Conservation (phyloP, 2,113 vertebrate genomes). For the Salminus brasiliensis region DNA sequence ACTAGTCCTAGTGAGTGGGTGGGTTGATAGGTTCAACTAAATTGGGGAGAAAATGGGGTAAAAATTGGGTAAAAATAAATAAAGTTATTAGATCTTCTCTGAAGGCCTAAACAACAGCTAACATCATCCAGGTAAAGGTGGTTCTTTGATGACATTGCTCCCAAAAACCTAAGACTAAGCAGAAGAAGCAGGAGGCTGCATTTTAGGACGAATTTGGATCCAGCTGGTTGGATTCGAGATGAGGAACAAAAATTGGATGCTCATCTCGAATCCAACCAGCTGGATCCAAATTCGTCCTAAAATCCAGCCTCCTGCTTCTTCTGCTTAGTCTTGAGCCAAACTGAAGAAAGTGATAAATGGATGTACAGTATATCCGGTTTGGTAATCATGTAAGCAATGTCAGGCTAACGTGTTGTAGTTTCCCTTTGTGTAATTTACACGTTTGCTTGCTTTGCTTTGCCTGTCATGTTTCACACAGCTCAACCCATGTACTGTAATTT, state of each 20-base stretch:
- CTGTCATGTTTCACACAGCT: slow-evolving; percentile 4
- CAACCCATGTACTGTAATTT: slow-evolving; percentile 43
- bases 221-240: not conserved
- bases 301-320: not conserved
- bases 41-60: too few relatives aligned
- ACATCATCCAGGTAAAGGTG: not conserved
- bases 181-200: not conserved
- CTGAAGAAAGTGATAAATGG: not conserved
- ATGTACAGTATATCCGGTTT: not conserved
- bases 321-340: not conserved
- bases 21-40: too few relatives aligned
- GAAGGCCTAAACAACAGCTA: too few relatives aligned
- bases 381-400: too few relatives aligned
- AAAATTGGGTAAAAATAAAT: too few relatives aligned
- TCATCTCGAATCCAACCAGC: not conserved
- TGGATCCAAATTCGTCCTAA: not conserved
- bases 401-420: too few relatives aligned
- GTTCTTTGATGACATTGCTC: not conserved
- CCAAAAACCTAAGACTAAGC: not conserved
- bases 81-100: too few relatives aligned
- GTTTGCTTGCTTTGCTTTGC: not conserved
- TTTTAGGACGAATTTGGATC: not conserved
- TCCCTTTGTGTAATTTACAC: not conserved
- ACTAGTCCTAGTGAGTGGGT: too few relatives aligned
- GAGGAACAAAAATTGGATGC: not conserved